Evolutionary conservation across 1,140 invertebrate genomes (phyloP).

Genomic region (Streblospio benedicti): DNA sequence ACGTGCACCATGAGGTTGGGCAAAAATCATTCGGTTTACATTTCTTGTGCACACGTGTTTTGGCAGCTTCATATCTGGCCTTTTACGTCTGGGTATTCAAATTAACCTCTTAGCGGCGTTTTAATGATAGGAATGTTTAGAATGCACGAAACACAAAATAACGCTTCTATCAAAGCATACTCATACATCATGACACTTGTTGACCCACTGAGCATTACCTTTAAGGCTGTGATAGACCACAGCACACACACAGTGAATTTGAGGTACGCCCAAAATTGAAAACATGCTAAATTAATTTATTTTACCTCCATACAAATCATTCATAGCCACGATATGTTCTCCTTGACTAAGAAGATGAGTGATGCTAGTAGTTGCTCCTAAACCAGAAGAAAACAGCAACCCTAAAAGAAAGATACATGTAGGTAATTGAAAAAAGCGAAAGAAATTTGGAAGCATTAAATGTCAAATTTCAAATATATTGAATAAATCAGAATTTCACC

Average conservation of each 20-base stretch:
- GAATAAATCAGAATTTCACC: neutral
- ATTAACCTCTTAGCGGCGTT: too few relatives aligned
- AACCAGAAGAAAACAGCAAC: slow-evolving; percentile 70
- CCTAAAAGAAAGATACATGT: slow-evolving; percentile 23
- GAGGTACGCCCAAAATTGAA: too few relatives aligned
- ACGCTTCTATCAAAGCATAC: too few relatives aligned
- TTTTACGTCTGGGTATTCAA: too few relatives aligned
- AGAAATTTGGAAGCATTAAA: neutral
- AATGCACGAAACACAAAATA: too few relatives aligned
- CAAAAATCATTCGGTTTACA: too few relatives aligned
- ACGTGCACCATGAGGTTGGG: too few relatives aligned
- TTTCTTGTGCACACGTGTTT: too few relatives aligned
- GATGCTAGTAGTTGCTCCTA: slow-evolving; percentile 73
- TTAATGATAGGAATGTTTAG: too few relatives aligned
- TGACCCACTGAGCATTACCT: neutral
- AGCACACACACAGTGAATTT: neutral
- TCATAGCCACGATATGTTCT: slow-evolving; percentile 82
- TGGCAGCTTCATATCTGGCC: too few relatives aligned
- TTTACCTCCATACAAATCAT: slow-evolving; percentile 85
- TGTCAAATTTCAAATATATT: neutral
- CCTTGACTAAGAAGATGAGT: slow-evolving; percentile 67
- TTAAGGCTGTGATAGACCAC: too few relatives aligned
- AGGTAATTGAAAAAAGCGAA: neutral
- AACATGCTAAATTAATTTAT: neutral
- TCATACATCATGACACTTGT: slow-evolving; percentile 1